A percentile compares a stretch with the other conserved stretches of the same genome.
phyloP scores from a whole-genome alignment of 2,113 vertebrate genomes.

The Phylloscopus trochilus region DNA sequence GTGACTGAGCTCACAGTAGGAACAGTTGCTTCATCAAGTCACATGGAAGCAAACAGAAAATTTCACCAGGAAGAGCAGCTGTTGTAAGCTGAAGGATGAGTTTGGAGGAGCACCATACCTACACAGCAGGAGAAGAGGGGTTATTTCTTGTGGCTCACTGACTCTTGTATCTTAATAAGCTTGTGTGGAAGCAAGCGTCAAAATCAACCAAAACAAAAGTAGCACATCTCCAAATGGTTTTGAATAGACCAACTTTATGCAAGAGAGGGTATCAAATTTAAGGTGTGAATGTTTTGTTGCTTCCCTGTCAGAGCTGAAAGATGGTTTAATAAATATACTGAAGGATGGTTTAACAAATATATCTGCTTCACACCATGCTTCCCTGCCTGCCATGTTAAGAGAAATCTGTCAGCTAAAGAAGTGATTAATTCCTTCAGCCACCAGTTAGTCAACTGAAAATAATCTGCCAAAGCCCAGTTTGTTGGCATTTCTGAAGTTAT shows the following conservation, averaged over 20 bases:
- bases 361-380: background rate
- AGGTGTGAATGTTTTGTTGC: background rate
- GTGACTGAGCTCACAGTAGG: background rate
- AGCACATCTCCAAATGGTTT: background rate
- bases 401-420: slow-evolving; percentile 4
- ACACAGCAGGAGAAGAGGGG: background rate
- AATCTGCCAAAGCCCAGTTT: background rate
- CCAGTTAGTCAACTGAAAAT: background rate
- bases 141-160: background rate
- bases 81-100: background rate
- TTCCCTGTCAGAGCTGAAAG: background rate
- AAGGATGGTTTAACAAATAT: background rate
- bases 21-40: background rate
- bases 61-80: background rate
- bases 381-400: background rate
- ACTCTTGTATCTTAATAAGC: background rate
- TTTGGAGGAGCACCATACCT: background rate
- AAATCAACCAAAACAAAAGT: background rate
- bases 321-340: background rate
- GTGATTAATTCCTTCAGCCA: background rate
- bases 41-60: background rate
- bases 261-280: background rate
- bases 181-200: background rate
- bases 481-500: background rate
- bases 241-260: background rate